A percentile compares a stretch with the other conserved stretches of the same genome.
Conservation (phyloP, 2,888 invertebrate genomes). For the Chouioia cunea region DNA sequence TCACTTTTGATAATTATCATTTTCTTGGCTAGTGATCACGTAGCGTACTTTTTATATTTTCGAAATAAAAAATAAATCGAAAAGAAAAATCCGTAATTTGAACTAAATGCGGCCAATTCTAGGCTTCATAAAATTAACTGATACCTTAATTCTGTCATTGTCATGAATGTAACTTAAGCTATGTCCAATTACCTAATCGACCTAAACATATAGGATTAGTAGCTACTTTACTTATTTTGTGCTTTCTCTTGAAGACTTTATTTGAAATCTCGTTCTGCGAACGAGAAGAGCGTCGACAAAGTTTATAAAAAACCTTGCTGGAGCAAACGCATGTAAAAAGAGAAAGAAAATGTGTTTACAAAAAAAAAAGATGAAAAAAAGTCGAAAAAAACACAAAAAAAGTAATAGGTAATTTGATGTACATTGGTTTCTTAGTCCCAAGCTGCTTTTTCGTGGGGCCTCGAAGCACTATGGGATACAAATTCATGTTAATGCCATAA, state of each 20-base stretch:
- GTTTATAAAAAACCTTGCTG: constrained; percentile 18
- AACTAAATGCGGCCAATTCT: constrained; percentile 64
- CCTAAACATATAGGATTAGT: constrained; percentile 35
- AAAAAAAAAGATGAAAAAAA: constrained; percentile 16
- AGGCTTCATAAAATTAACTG: constrained; percentile 47
- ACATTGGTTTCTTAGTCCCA: constrained; percentile 58
- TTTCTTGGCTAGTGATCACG: constrained; percentile 43
- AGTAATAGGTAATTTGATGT: constrained; percentile 62
- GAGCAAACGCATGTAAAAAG: constrained; percentile 21
- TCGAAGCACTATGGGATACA: constrained; percentile 63
- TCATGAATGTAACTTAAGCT: constrained; percentile 56
- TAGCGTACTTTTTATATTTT: constrained; percentile 37
- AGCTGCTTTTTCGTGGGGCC: constrained; percentile 62
- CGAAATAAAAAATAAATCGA: constrained; percentile 24
- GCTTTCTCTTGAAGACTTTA: constrained; percentile 24
- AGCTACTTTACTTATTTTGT: constrained; percentile 20
- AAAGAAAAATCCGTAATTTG: constrained; percentile 50
- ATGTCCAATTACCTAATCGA: constrained; percentile 56
- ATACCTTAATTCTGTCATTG: constrained; percentile 51
- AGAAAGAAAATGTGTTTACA: constrained; percentile 13
- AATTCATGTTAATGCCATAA: constrained; percentile 59
- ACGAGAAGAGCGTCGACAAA: constrained; percentile 14
- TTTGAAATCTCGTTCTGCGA: constrained; percentile 38
- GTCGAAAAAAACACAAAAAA: constrained; percentile 21
- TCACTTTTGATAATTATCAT: constrained; percentile 33